A percentile compares a stretch with the other conserved stretches of the same genome.
Evolutionary conservation across 92 coral and sea anemone genomes (phyloP).

Genomic region (Virgularia gustaviana): DNA sequence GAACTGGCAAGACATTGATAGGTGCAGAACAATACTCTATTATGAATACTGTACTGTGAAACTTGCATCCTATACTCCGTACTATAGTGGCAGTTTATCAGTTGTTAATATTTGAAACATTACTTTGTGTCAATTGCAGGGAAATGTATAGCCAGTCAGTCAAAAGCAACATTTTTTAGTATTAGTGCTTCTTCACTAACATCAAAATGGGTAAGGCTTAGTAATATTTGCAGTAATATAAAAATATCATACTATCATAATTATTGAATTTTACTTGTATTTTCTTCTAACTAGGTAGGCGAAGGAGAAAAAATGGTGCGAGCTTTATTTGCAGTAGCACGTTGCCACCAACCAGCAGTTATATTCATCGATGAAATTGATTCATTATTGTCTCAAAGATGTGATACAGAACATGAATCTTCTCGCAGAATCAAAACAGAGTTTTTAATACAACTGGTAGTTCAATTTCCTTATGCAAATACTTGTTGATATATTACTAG

Average conservation of each 20-base stretch:
- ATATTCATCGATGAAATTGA: conserved; percentile 97
- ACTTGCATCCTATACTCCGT: background rate
- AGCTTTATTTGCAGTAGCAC: conserved; percentile 92
- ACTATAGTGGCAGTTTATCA: too few relatives aligned
- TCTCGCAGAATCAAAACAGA: conserved; percentile 96
- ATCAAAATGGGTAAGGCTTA: conserved; percentile 85
- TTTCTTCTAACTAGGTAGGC: conserved; percentile 92
- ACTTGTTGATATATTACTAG: background rate
- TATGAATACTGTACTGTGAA: background rate
- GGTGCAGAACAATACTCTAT: conserved; percentile 35
- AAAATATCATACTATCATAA: background rate
- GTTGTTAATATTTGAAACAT: too few relatives aligned
- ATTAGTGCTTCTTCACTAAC: conserved; percentile 96
- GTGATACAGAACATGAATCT: conserved; percentile 96
- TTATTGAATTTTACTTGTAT: background rate
- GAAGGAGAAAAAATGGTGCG: conserved; percentile 99
- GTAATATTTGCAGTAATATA: too few relatives aligned
- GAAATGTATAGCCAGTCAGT: conserved; percentile 95
- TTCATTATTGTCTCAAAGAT: conserved; percentile 87
- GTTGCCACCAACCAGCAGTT: conserved; percentile 91
- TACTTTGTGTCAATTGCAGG: too few relatives aligned
- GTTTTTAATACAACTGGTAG: conserved; percentile 83
- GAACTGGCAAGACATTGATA: conserved; percentile 93
- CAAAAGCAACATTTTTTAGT: conserved; percentile 97
- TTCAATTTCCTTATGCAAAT: background rate